Evolutionary conservation across 2,113 vertebrate species (phyloP), one percentile per base, ranked within the genome.

Genomic region (Amazona vittata): DNA sequence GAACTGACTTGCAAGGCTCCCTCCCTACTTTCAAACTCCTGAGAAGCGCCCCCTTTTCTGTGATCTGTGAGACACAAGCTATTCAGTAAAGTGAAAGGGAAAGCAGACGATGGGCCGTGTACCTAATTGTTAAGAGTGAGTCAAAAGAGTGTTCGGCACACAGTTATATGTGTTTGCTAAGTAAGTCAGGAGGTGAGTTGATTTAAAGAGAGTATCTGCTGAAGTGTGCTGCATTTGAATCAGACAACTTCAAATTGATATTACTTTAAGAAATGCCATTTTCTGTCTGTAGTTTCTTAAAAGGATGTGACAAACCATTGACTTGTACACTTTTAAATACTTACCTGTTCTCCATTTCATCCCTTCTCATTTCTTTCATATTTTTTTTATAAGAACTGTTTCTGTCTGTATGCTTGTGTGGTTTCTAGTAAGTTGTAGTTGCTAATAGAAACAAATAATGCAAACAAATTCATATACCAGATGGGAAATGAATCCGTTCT

Each of bases 391-490:
- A 70, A 83, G 64, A 77, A 37, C 64, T 59, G 16, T 75, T 33
- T 70, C 46, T 68, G 50, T 79, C 55, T 2, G 0, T 83, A 29
- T 83, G 59, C 55, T 47, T 84, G 49, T 77, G 59, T 88, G 73
- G 60, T 83, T 90, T 86, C 71, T 93, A 86, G 80, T 84, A 93
- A 81, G 60, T 94, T 90, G 43, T 89, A 86, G 96, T 97, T 97
- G 95, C 96, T 96, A 97, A 82, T 71, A 95, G 96, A 96, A 96
- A 97, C 95, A 95, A 96, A 95, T 92, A 96, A 89, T 84, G 92
- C 88, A 97, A 96, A 96, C 95, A 97, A 89, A 96, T 90, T 75
- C 69, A 57, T 92, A 77, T 81, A 83, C 76, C 96, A 96, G 91
- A 90, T 94, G 96, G 94, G 90, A 96, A 96, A 90, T 90, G n/a